Conservation (phyloP, 2,797 vertebrate genomes). For the Xiphorhynchus erythropygius region DNA sequence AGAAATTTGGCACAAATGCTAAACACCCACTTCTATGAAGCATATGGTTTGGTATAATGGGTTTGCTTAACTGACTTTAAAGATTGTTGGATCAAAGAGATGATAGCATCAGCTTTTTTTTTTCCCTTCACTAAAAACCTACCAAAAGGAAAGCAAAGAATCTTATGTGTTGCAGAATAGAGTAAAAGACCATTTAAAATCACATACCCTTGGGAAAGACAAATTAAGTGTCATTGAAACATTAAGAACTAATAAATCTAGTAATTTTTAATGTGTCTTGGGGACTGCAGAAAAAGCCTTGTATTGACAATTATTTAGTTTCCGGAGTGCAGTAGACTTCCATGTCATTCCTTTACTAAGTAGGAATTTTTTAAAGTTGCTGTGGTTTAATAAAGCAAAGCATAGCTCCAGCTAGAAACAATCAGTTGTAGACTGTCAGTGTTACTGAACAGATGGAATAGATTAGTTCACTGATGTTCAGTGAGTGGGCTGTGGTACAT, state of each 20-base stretch:
- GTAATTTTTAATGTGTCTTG: background rate
- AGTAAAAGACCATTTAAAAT: background rate
- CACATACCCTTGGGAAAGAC: background rate
- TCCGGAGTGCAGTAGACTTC: background rate
- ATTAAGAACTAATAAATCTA: background rate
- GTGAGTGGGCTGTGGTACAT: background rate
- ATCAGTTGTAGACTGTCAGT: rapidly evolving
- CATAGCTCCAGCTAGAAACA: background rate
- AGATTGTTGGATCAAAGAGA: background rate
- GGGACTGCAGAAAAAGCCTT: background rate
- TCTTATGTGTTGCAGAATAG: background rate
- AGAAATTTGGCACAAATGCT: constrained; percentile 6
- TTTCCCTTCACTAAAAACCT: background rate
- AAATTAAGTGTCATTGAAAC: background rate
- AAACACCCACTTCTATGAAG: constrained; percentile 12
- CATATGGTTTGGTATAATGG: background rate
- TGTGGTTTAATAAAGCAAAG: background rate
- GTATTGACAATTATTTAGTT: background rate
- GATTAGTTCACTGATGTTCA: background rate
- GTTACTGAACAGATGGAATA: background rate
- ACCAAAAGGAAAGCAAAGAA: background rate
- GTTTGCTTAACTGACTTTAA: background rate
- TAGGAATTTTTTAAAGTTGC: background rate
- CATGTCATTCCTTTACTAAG: background rate
- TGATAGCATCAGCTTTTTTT: background rate